Evolutionary conservation across 2,797 vertebrate genomes (phyloP).

Genomic region (Xerus rutilus): DNA sequence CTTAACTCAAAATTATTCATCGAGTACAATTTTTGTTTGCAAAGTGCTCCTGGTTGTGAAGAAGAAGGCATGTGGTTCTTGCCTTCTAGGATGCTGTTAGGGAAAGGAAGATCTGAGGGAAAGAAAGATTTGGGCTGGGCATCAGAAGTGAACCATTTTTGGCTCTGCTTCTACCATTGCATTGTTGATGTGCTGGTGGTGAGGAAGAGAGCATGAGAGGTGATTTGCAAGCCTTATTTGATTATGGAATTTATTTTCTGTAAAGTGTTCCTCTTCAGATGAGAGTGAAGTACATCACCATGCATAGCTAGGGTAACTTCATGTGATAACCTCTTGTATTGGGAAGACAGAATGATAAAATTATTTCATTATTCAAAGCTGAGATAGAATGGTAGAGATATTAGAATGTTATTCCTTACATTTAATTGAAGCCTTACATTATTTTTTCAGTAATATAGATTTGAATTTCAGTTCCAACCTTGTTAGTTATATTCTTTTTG

Average conservation of each 20-base stretch:
- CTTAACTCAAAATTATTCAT: neutral
- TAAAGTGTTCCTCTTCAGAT: neutral
- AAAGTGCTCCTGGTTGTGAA: neutral
- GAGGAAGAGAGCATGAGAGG: neutral
- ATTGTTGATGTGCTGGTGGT: neutral
- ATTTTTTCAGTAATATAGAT: neutral
- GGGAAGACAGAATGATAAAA: neutral
- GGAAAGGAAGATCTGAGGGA: neutral
- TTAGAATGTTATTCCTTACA: neutral
- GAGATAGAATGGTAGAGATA: neutral
- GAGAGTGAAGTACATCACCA: neutral
- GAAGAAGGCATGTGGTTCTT: neutral
- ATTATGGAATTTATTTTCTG: neutral
- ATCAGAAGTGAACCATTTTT: neutral
- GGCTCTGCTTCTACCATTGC: neutral
- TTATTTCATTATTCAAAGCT: constrained; percentile 12
- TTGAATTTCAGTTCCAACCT: neutral
- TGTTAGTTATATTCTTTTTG: neutral
- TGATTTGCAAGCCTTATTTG: neutral
- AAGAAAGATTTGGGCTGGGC: neutral
- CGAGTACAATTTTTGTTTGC: neutral
- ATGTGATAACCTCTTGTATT: neutral
- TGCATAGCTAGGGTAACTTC: neutral
- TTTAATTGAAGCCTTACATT: neutral
- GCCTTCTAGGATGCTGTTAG: neutral